phyloP scores from a whole-genome alignment of 2,113 vertebrate genomes.

The Microcebus lehilahytsara region DNA sequence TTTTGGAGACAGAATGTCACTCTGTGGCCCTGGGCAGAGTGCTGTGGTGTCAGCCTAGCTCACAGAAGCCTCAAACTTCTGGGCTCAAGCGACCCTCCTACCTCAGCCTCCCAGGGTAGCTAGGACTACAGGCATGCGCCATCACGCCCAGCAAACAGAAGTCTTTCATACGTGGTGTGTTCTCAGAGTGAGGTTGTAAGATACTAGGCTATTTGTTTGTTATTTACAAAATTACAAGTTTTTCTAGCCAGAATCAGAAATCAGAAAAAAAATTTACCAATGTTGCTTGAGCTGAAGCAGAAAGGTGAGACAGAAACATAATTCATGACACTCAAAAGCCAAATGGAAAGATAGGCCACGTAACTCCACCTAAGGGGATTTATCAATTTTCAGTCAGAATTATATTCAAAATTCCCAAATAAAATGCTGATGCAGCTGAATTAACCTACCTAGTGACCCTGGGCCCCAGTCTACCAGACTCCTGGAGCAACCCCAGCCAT shows the following conservation, averaged over 20 bases:
- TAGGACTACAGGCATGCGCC: too few species aligned
- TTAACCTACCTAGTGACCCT: neutral
- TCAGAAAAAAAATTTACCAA: neutral
- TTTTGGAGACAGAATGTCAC: too few species aligned
- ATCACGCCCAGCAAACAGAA: too few species aligned
- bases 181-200: neutral
- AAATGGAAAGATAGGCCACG: neutral
- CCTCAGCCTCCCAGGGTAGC: too few species aligned
- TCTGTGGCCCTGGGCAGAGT: too few species aligned
- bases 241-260: constrained; percentile 5
- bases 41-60: too few species aligned
- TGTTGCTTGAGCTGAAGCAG: neutral
- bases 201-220: neutral
- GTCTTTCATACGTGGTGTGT: neutral
- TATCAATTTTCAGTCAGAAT: neutral
- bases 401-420: neutral
- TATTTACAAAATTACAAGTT: neutral
- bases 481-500: neutral
- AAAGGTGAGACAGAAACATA: neutral
- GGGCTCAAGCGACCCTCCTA: too few species aligned
- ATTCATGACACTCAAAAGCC: neutral
- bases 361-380: neutral
- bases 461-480: neutral
- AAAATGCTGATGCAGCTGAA: neutral
- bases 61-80: too few species aligned